These are phyloP conservation scores for Erpetoichthys calabaricus DNA, from an alignment of 2,797 vertebrate species.

Conservation along the genomic window DNA sequence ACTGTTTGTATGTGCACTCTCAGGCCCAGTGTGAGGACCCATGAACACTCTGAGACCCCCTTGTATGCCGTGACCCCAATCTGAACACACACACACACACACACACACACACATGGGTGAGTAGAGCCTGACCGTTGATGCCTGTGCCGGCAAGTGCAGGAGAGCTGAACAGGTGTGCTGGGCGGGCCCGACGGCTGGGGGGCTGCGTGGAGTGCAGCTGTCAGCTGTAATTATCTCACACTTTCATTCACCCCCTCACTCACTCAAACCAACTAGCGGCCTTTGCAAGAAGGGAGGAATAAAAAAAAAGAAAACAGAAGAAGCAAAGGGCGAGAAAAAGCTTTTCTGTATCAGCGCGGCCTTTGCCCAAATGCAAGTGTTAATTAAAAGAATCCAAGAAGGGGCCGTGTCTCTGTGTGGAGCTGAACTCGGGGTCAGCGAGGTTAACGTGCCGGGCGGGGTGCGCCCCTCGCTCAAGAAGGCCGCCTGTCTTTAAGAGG, in stretches of 20 bases:
- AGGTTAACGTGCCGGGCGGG: slow-evolving; percentile 39
- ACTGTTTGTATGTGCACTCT: no score
- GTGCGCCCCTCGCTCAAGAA: no score
- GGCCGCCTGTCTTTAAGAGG: slow-evolving; percentile 43
- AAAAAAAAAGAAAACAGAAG: slow-evolving; percentile 24
- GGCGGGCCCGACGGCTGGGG: slow-evolving; percentile 49
- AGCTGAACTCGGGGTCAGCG: slow-evolving; percentile 45
- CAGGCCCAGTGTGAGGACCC: no score
- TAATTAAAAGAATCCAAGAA: slow-evolving; percentile 73
- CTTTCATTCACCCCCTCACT: slow-evolving; percentile 45
- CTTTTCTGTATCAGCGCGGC: slow-evolving; percentile 42
- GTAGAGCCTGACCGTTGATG: no score
- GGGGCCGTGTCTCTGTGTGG: slow-evolving; percentile 55
- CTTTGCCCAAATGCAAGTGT: slow-evolving; percentile 59
- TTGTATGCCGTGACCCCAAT: no score
- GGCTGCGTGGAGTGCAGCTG: slow-evolving; percentile 77
- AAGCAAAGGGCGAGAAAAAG: slow-evolving; percentile 26
- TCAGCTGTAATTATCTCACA: slow-evolving; percentile 96
- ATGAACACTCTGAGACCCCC: no score
- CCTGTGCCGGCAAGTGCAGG: no score
- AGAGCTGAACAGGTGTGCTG: slow-evolving; percentile 69
- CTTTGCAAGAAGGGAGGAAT: slow-evolving; percentile 7
- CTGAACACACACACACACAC: no score
- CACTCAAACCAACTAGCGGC: slow-evolving; percentile 54
- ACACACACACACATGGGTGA: no score